A percentile compares a stretch with the other conserved stretches of the same genome.
These are phyloP conservation scores for Rotaria socialis DNA, from an alignment of 2,888 invertebrate genomes.

Conservation along the genomic window DNA sequence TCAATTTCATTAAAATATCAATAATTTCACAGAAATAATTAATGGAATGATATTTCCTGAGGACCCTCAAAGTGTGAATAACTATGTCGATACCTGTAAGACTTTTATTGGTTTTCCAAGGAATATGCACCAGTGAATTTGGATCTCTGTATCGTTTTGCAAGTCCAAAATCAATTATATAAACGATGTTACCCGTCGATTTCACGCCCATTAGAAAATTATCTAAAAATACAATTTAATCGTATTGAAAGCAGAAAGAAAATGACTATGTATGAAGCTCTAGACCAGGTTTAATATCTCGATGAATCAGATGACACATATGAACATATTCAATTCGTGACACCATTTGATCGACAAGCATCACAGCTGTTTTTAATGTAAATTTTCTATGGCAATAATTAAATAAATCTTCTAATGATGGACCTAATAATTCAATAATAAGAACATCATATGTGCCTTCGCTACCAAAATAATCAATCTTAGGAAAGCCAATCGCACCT, in stretches of 20 bases:
- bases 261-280: no score
- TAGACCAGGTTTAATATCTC: constrained; percentile 27
- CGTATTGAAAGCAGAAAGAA: not conserved
- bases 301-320: constrained; percentile 23
- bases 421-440: constrained; percentile 20
- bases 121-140: not conserved
- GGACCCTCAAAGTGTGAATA: no score
- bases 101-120: not conserved
- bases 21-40: no score
- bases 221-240: not conserved
- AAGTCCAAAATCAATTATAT: constrained; percentile 29
- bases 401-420: constrained; percentile 37
- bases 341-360: constrained; percentile 36
- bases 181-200: not conserved
- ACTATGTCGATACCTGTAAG: not conserved
- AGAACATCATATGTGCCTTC: constrained; percentile 24
- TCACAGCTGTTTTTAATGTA: constrained; percentile 15
- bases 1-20: no score
- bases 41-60: no score
- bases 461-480: not conserved
- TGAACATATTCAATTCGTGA: constrained; percentile 31
- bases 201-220: constrained; percentile 32
- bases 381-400: constrained; percentile 6
- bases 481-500: not conserved
- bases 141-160: constrained; percentile 13